Evolutionary conservation across 2,113 vertebrate species (phyloP).

Genomic region (Pheucticus melanocephalus): DNA sequence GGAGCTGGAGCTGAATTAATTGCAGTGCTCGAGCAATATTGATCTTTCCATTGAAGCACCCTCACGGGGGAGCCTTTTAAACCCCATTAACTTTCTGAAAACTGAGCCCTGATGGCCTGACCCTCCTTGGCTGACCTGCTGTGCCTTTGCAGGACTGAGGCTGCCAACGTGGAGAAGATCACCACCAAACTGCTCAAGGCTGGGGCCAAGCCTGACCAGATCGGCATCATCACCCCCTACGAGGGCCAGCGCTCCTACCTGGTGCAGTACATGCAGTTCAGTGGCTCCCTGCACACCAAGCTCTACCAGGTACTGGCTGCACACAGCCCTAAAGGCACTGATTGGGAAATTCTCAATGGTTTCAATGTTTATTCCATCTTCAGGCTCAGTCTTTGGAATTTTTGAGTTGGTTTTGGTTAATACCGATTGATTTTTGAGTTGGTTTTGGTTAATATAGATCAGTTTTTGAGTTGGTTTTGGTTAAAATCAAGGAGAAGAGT

Average conservation of each 20-base stretch:
- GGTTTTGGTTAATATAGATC: neutral
- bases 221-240: constrained; percentile 96
- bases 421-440: neutral
- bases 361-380: neutral
- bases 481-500: neutral
- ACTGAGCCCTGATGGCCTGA: neutral
- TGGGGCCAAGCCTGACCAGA: constrained; percentile 96
- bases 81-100: neutral
- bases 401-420: neutral
- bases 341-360: fast-evolving
- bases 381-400: neutral
- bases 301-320: constrained; percentile 88
- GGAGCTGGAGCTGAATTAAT: neutral
- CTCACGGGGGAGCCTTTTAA: neutral
- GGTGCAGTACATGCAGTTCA: constrained; percentile 99
- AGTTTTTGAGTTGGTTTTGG: neutral
- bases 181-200: constrained; percentile 95
- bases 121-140: neutral
- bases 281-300: constrained; percentile 97
- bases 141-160: constrained; percentile 84
- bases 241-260: constrained; percentile 97
- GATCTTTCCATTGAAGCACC: neutral
- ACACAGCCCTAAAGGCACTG: neutral
- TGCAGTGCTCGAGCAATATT: fast-evolving
- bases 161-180: constrained; percentile 98